phyloP scores from a whole-genome alignment of 2,888 invertebrate species.

The Scaptomyza polygonia region DNA sequence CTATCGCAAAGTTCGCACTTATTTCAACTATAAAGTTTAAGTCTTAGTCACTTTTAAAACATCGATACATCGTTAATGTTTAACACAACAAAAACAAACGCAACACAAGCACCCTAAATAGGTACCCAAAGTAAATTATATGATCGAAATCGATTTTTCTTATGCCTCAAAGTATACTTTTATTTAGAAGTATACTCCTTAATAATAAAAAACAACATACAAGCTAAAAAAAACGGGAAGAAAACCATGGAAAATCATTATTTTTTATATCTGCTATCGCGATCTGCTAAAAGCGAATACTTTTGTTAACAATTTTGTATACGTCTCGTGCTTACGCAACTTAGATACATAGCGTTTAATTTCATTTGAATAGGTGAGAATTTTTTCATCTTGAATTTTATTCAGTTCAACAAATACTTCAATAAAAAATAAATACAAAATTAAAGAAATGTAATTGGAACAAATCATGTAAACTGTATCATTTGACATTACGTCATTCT shows the following conservation, averaged over 20 bases:
- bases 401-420: not conserved
- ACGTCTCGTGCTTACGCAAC: not conserved
- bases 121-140: not conserved
- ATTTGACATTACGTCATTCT: constrained; percentile 1
- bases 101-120: not conserved
- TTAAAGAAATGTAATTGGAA: not conserved
- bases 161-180: constrained; percentile 23
- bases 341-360: not conserved
- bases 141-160: constrained; percentile 8
- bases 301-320: not conserved
- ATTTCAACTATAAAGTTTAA: not conserved
- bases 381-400: not conserved
- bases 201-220: not conserved
- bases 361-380: constrained; percentile 1
- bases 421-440: not conserved
- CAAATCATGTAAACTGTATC: not conserved
- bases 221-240: not conserved
- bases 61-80: not conserved
- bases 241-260: not conserved
- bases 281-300: not conserved
- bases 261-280: not conserved
- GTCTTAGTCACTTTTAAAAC: not conserved
- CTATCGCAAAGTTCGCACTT: not conserved
- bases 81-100: not conserved
- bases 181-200: not conserved